These are phyloP conservation scores for Agrotis puta DNA, from an alignment of 2,888 invertebrate species.

Conservation along the genomic window DNA sequence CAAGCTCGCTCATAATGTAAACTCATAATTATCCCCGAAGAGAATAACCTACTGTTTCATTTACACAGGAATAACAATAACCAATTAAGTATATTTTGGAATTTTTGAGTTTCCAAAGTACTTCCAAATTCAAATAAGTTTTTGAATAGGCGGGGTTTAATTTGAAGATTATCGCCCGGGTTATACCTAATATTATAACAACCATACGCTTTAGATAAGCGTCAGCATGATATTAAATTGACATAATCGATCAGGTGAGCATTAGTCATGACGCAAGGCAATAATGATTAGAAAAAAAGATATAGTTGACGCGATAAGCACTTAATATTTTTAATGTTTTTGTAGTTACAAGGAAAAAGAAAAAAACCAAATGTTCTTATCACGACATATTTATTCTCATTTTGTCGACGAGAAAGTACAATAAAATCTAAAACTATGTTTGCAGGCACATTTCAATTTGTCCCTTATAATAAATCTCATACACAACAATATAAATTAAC, in stretches of 20 bases:
- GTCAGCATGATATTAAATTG: neutral
- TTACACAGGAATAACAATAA: neutral
- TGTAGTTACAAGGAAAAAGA: neutral
- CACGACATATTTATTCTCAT: conserved; percentile 51
- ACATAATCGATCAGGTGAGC: neutral
- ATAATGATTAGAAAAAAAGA: neutral
- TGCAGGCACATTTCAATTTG: conserved; percentile 42
- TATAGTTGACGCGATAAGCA: neutral
- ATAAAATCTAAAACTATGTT: conserved; percentile 53
- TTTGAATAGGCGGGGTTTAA: neutral
- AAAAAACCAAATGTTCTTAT: conserved; percentile 30
- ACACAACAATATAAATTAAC: conserved; percentile 55
- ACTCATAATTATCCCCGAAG: neutral
- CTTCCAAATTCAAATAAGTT: neutral
- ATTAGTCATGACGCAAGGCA: neutral
- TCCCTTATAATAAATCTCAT: conserved; percentile 39
- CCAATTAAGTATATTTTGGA: neutral
- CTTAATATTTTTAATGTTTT: neutral
- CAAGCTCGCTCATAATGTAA: neutral
- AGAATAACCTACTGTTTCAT: neutral
- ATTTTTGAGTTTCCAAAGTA: neutral
- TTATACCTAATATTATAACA: neutral
- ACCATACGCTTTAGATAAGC: neutral
- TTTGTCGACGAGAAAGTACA: conserved; percentile 49
- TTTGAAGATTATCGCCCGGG: neutral